phyloP scores from a whole-genome alignment of 2,888 invertebrate species.

The Nephrotoma flavescens region DNA sequence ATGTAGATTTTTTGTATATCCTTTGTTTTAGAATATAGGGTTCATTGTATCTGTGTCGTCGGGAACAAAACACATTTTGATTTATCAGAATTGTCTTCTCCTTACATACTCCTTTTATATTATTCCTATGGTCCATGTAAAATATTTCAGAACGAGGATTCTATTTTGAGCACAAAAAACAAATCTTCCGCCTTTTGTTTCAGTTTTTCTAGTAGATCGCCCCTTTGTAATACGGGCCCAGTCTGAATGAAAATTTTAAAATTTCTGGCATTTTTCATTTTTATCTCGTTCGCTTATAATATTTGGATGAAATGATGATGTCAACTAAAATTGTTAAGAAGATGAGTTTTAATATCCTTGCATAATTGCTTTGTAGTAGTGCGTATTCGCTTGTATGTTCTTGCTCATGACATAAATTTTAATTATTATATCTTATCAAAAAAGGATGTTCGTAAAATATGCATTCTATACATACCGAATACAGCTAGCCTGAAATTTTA shows the following conservation, averaged over 20 bases:
- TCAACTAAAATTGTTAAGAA: not conserved
- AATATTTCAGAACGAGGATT: not conserved
- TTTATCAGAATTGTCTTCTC: not conserved
- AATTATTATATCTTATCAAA: not conserved
- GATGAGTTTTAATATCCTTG: not conserved
- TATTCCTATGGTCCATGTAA: not conserved
- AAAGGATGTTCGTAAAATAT: too few species aligned
- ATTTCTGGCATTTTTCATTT: not conserved
- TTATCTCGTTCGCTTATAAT: not conserved
- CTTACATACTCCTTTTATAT: not conserved
- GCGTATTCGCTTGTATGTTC: not conserved
- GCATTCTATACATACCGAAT: too few species aligned
- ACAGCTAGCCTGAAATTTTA: too few species aligned
- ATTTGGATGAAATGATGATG: not conserved
- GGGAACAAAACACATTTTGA: not conserved
- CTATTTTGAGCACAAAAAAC: not conserved
- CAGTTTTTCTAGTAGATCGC: not conserved
- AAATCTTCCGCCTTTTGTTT: not conserved
- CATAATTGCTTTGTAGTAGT: not conserved
- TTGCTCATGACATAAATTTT: not conserved
- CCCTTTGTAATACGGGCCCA: not conserved
- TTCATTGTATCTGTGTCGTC: not conserved
- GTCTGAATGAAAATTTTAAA: not conserved
- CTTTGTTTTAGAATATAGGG: not conserved
- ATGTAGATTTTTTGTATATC: not conserved